Evolutionary conservation across 2,888 invertebrate genomes (phyloP).

Genomic region (Amorpha juglandis): DNA sequence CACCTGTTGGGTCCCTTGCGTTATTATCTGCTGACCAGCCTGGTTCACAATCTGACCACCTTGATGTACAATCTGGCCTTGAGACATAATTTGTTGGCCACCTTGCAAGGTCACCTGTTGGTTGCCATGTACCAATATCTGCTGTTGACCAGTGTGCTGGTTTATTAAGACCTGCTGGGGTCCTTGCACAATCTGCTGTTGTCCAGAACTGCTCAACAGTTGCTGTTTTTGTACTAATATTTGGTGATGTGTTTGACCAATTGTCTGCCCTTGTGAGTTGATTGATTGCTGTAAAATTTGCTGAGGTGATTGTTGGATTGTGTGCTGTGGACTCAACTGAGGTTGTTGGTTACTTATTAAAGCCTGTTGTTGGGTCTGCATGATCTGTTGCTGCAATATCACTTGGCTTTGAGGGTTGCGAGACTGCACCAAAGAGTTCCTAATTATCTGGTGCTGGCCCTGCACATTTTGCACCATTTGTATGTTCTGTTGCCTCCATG

Average conservation of each 20-base stretch:
- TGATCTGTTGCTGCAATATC: constrained; percentile 83
- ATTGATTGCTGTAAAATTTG: constrained; percentile 86
- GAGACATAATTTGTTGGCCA: constrained; percentile 77
- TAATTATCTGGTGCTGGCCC: constrained; percentile 80
- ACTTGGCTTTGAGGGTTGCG: constrained; percentile 81
- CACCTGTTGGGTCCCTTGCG: constrained; percentile 73
- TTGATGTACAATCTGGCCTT: constrained; percentile 78
- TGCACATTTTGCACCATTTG: constrained; percentile 82
- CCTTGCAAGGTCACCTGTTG: constrained; percentile 79
- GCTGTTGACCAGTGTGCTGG: constrained; percentile 78
- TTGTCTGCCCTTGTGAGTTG: constrained; percentile 79
- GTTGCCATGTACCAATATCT: constrained; percentile 79
- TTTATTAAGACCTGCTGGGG: constrained; percentile 82
- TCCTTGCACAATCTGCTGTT: constrained; percentile 78
- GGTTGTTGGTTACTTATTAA: constrained; percentile 75
- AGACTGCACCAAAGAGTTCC: constrained; percentile 75
- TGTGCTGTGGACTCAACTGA: constrained; percentile 81
- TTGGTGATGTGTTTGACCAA: constrained; percentile 79
- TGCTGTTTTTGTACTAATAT: constrained; percentile 84
- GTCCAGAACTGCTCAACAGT: constrained; percentile 81
- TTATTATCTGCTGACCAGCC: constrained; percentile 74
- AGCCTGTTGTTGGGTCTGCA: constrained; percentile 80
- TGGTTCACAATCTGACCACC: constrained; percentile 77
- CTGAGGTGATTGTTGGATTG: constrained; percentile 82
- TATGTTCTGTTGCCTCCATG: constrained; percentile 80